Conservation (phyloP, 2,888 invertebrate genomes). For the Acanthoscelides obtectus region DNA sequence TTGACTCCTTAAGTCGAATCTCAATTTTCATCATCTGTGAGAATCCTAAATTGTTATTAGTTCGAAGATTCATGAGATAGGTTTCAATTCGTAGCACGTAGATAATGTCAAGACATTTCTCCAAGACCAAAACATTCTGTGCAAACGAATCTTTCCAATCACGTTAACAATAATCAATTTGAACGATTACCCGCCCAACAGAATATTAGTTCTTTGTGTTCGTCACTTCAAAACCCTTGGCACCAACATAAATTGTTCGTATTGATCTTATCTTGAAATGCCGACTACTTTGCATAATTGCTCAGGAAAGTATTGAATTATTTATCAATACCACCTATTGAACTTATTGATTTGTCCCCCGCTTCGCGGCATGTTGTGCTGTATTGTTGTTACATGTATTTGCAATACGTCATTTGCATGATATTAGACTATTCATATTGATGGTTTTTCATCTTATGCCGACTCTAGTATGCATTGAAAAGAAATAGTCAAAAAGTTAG, state of each 20-base stretch:
- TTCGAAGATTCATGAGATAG: no score
- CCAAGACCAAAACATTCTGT: no score
- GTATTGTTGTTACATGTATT: neutral
- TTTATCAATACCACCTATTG: slow-evolving; percentile 18
- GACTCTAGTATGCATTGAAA: neutral
- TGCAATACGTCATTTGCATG: neutral
- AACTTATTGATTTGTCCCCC: slow-evolving; percentile 22
- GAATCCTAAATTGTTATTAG: no score
- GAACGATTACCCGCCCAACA: slow-evolving; percentile 11
- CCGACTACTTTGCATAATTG: slow-evolving; percentile 23
- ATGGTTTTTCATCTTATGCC: neutral
- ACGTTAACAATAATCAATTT: slow-evolving; percentile 7
- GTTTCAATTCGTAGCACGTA: no score
- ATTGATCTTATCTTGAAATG: slow-evolving; percentile 23
- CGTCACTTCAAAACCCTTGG: slow-evolving; percentile 8
- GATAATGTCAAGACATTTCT: no score
- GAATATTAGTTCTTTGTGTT: slow-evolving; percentile 17
- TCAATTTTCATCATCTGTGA: no score
- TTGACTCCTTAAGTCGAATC: no score
- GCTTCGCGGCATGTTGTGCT: slow-evolving; percentile 3
- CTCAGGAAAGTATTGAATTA: slow-evolving; percentile 25
- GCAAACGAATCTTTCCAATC: no score
- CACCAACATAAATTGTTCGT: slow-evolving; percentile 21
- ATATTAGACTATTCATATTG: neutral
- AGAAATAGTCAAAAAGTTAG: no score